Base-by-base conservation (phyloP, 2,888 invertebrate genomes). In the Leptinotarsa peninsularis region DNA sequence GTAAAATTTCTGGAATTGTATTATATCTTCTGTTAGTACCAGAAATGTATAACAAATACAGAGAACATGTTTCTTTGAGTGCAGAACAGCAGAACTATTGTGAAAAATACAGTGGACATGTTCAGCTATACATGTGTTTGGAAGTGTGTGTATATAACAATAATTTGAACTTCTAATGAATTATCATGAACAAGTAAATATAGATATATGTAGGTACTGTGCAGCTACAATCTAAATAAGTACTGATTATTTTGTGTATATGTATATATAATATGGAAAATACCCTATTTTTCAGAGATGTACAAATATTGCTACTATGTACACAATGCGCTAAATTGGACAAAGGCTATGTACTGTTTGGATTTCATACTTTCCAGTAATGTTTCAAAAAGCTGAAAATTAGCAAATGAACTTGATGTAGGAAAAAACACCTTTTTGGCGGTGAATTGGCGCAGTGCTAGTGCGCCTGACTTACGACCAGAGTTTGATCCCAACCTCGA, bases 101-200 rank as follows among this genome's bases (percentile, higher is more conserved):
- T 81, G 79, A 80, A 83, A 84, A 81, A 58, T 81, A 83, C 79
- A 82, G 81, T 82, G 82, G 76, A 69, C 77, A 80, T 79, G 80
- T 82, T 79, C 81, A 78, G 76, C 79, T 74, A 81, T 82, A 83
- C 82, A 82, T 78, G 81, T 78, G 78, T 81, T 78, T 81, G 74
- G 80, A 84, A 82, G 81, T 82, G 83, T 82, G 80, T 83, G 82
- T 83, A 80, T 81, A 80, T 82, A 84, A 84, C 82, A 84, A 84
- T 83, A 79, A 76, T 83, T 84, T 83, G 83, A 84, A 84, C 83
- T 82, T 80, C 84, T 84, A 85, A 82, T 81, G 80, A 81, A 82
- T 83, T 78, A 77, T 82, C 83, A 84, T 85, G 83, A 85, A 85
- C 83, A 84, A 83, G 84, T 84, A 85, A 84, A 84, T 84, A 83